Evolutionary conservation across 2,888 invertebrate genomes (phyloP).

Genomic region (Galerucella nymphaeae): DNA sequence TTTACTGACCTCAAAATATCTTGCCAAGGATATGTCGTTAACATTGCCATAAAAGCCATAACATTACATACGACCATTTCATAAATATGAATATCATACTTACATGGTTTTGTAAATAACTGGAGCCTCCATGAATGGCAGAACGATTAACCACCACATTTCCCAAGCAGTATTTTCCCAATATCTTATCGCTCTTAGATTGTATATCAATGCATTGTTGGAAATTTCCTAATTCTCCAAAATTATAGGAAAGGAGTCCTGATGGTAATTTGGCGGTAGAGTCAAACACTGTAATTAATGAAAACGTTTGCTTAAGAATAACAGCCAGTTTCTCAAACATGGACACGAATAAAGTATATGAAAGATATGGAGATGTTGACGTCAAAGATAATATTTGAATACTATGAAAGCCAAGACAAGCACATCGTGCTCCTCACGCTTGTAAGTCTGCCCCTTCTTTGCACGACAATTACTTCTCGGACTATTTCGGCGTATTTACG

Average conservation of each 20-base stretch:
- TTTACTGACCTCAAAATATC: too few species aligned
- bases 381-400: too few species aligned
- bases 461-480: too few species aligned
- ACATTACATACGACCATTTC: too few species aligned
- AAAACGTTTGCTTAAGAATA: neutral
- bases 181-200: conserved; percentile 18
- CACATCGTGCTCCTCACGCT: too few species aligned
- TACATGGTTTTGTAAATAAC: neutral
- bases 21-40: too few species aligned
- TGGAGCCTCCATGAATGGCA: neutral
- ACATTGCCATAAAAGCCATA: too few species aligned
- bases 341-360: too few species aligned
- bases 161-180: conserved; percentile 48
- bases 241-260: conserved; percentile 30
- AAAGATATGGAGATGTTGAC: too few species aligned
- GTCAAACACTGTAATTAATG: conserved; percentile 32
- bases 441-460: too few species aligned
- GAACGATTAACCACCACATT: conserved; percentile 13
- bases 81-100: neutral
- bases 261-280: conserved; percentile 30
- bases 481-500: too few species aligned
- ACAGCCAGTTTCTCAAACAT: neutral
- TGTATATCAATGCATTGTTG: conserved; percentile 28
- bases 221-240: conserved; percentile 35
- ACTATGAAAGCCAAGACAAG: too few species aligned